Conservation (phyloP, 2,113 vertebrate species). For the Halcyon malimbica region DNA sequence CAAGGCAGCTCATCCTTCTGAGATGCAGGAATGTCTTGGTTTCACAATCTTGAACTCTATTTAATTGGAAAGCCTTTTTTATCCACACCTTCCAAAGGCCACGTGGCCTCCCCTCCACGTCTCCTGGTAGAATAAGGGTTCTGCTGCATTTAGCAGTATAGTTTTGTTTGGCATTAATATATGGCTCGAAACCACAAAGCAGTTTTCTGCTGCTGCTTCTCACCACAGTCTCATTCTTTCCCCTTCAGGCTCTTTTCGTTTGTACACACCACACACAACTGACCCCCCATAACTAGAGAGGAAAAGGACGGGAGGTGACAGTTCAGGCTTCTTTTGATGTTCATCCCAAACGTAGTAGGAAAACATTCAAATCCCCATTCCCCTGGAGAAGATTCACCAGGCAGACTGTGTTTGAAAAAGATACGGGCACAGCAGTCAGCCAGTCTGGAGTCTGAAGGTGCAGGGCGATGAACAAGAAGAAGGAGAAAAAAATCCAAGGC, state of each 20-base stretch:
- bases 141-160: neutral
- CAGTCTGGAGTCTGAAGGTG: neutral
- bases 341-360: neutral
- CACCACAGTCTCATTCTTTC: neutral
- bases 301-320: constrained; percentile 32
- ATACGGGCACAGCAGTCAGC: neutral
- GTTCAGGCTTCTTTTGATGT: neutral
- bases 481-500: neutral
- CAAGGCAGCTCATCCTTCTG: neutral
- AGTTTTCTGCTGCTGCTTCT: neutral
- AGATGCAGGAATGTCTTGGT: neutral
- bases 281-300: neutral
- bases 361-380: constrained; percentile 1
- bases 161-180: neutral
- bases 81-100: neutral
- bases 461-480: neutral
- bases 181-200: neutral
- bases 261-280: neutral
- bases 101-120: neutral
- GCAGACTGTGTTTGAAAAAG: neutral
- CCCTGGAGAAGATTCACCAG: neutral
- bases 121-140: neutral
- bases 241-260: neutral
- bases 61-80: neutral
- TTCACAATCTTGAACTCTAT: neutral